These are phyloP conservation scores for Agrotis clavis DNA, from an alignment of 2,888 invertebrate species.

Conservation along the genomic window DNA sequence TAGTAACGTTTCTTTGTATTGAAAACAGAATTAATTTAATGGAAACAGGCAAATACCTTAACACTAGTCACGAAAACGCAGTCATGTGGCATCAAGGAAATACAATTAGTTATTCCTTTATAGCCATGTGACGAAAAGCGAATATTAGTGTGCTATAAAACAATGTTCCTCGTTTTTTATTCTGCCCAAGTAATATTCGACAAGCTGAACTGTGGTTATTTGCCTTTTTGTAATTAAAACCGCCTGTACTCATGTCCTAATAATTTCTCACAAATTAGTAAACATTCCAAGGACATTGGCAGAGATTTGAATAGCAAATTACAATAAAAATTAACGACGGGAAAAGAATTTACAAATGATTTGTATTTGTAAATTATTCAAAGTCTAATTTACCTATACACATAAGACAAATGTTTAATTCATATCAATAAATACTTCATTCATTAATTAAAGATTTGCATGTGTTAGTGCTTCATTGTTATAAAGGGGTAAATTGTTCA, in stretches of 20 bases:
- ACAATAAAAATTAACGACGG: conserved; percentile 32
- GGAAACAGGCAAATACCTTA: background rate
- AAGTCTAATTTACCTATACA: conserved; percentile 16
- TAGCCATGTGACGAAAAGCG: background rate
- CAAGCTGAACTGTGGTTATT: conserved; percentile 7
- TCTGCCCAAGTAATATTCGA: background rate
- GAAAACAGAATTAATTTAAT: background rate
- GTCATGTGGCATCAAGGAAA: background rate
- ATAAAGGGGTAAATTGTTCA: background rate
- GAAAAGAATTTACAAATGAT: conserved; percentile 23
- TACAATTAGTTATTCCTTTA: background rate
- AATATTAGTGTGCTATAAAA: background rate
- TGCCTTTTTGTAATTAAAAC: conserved; percentile 2
- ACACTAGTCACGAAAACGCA: background rate
- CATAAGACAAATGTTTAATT: conserved; percentile 4
- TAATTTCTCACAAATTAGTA: conserved; percentile 18
- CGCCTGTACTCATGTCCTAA: conserved; percentile 12
- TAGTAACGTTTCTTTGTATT: background rate
- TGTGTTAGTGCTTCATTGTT: background rate
- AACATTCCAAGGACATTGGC: conserved; percentile 24
- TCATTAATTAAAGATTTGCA: conserved; percentile 9
- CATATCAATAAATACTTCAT: conserved; percentile 12
- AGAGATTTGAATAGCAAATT: conserved; percentile 13
- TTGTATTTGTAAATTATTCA: conserved; percentile 29
- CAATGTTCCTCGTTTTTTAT: background rate